phyloP scores from a whole-genome alignment of 2,888 invertebrate species.

The Timema podura region DNA sequence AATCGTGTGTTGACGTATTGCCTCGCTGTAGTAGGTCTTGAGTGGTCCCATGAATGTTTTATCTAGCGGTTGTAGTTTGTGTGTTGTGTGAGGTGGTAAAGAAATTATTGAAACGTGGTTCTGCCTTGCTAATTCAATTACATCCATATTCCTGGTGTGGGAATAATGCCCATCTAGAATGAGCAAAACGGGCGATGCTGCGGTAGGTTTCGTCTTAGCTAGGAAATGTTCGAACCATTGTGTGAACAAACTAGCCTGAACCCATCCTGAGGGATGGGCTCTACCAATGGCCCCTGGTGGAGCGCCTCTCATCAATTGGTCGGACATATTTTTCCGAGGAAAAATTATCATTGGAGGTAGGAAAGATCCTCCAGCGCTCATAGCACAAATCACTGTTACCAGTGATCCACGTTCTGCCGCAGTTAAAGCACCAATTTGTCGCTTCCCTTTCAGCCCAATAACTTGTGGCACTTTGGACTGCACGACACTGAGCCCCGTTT shows the following conservation, averaged over 20 bases:
- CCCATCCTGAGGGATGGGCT: slow-evolving; percentile 10
- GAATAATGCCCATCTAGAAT: slow-evolving; percentile 2
- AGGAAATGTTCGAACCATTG: background rate
- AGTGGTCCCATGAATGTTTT: slow-evolving; percentile 14
- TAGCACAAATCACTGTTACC: background rate
- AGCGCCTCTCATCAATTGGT: slow-evolving; percentile 2
- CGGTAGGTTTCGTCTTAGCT: background rate
- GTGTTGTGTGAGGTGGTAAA: slow-evolving; percentile 15
- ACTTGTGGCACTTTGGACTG: too few relatives aligned
- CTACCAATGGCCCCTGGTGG: slow-evolving; percentile 1
- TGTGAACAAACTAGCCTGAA: background rate
- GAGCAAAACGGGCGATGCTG: background rate
- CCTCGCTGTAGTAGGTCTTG: slow-evolving; percentile 1
- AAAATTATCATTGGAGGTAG: slow-evolving; percentile 4
- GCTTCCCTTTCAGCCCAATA: too few relatives aligned
- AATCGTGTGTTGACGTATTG: background rate
- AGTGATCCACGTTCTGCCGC: background rate
- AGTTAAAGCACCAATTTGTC: background rate
- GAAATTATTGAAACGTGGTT: slow-evolving; percentile 19
- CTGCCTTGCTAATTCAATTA: slow-evolving; percentile 14
- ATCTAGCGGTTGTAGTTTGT: slow-evolving; percentile 17
- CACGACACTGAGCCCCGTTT: too few relatives aligned
- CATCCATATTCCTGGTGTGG: slow-evolving; percentile 12
- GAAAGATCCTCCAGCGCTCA: slow-evolving; percentile 7
- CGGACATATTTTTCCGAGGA: slow-evolving; percentile 8